Base-by-base conservation (phyloP, 2,888 invertebrate species). In the Drosophila recens region DNA sequence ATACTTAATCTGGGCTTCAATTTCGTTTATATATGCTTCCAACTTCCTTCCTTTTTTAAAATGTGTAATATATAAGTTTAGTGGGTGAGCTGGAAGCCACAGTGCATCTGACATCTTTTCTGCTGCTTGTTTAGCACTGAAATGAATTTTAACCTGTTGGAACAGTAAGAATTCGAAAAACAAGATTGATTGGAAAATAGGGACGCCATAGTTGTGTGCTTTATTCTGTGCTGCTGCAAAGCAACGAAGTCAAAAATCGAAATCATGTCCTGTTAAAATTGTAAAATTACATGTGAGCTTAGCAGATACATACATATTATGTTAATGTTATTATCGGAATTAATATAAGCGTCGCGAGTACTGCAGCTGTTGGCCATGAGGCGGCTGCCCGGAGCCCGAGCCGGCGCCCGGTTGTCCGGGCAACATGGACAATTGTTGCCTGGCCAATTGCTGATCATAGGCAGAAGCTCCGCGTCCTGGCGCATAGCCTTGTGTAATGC, bases 401-500 rank as follows among this genome's bases (percentile, higher is more conserved):
- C 79, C 54, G 17, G 68, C 53, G 13, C 72, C 69, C 10, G 91
- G 80, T 72, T 90, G 91, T 17, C 89, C 87, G 15, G 90, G 86
- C 73, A 90, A 75, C 72, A 91, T 84, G 23, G 90, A 82, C 77
- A 92, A 71, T 66, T 92, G 92, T 43, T 90, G 91, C 5, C 91
- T 81, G 15, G 87, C 81, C 52, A 90, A 59, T 72, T 90, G 90
- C 61, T 90, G 90, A n/a, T 85, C 88, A 46, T 91, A 91, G 6
- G 82, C 80, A 20, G 81, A 77, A 2, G 82, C 68, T 11, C 76
- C 94, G 63, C 95, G 95, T 75, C 96, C 94, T 1, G 97, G 96
- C 0, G 97, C 96, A 93, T 97, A 97, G 3, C 97, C 97, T 69
- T 97, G 95, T 0, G 97, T 96, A 71, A 97, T 97, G 86, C 96